A percentile compares a stretch with the other conserved stretches of the same genome.
Evolutionary conservation across 2,888 invertebrate genomes (phyloP).

Genomic region (Tupiocoris notatus): DNA sequence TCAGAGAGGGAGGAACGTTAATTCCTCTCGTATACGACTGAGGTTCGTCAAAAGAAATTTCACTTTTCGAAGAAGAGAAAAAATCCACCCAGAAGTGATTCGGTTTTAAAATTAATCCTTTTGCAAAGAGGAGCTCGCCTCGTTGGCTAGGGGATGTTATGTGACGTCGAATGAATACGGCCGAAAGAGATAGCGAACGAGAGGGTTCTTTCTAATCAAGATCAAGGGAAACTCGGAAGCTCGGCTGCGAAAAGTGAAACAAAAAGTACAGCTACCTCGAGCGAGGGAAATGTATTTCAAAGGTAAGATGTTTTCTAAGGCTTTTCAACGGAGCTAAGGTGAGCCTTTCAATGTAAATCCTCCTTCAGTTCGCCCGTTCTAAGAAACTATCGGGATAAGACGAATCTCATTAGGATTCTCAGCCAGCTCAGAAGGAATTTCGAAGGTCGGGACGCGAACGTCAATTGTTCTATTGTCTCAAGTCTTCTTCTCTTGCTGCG

Average conservation of each 20-base stretch:
- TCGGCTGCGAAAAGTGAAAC: conserved; percentile 26
- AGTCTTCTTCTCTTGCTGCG: not conserved
- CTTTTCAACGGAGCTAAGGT: conserved; percentile 9
- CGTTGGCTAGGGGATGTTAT: no score
- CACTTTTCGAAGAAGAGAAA: no score
- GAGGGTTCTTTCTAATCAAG: conserved; percentile 22
- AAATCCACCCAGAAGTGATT: no score
- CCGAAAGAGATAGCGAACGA: not conserved
- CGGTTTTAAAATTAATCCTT: no score
- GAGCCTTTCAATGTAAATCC: conserved; percentile 30
- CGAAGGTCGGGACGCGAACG: conserved; percentile 25
- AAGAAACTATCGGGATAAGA: conserved; percentile 21
- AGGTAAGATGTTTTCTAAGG: conserved; percentile 1
- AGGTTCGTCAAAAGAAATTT: no score
- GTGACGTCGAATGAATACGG: no score
- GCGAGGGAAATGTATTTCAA: conserved; percentile 33
- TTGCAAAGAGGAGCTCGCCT: no score
- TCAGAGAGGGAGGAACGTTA: no score
- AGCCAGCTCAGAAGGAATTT: conserved; percentile 21
- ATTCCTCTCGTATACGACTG: no score
- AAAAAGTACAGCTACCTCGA: not conserved
- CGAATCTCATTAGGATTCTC: conserved; percentile 35
- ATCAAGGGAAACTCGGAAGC: conserved; percentile 20
- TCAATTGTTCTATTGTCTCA: conserved; percentile 35
- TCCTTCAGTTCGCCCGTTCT: not conserved